Percentiles rank a stretch among this genome's conserved stretches.
These are phyloP conservation scores for Malurus melanocephalus DNA, from an alignment of 2,113 vertebrate genomes.

Conservation along the genomic window DNA sequence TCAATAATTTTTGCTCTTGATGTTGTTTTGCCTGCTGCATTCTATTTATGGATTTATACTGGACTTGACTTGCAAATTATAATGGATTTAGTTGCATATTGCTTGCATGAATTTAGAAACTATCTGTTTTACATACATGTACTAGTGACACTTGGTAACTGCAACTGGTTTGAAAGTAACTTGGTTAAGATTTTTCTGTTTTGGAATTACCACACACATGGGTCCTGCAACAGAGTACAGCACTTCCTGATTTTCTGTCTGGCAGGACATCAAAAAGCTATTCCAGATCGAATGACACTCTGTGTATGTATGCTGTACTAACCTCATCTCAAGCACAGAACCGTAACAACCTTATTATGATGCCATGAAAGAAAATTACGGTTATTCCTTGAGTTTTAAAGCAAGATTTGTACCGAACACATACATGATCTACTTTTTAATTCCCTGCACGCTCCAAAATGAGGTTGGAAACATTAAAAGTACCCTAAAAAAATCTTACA, in stretches of 20 bases:
- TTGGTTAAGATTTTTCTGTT: not conserved
- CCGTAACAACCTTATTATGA: not conserved
- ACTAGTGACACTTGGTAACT: not conserved
- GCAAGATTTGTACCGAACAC: not conserved
- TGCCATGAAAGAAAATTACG: not conserved
- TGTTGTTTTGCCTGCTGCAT: not conserved
- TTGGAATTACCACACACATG: not conserved
- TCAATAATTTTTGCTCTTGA: not conserved
- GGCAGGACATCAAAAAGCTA: not conserved
- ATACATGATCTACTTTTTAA: not conserved
- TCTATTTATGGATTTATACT: not conserved
- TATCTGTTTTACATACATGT: not conserved
- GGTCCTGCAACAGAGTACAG: not conserved
- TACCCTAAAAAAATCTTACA: slow-evolving; percentile 75
- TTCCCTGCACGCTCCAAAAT: not conserved
- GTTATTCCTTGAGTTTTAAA: not conserved
- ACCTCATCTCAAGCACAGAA: not conserved
- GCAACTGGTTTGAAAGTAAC: not conserved
- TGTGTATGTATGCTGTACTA: not conserved
- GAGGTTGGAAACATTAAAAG: not conserved
- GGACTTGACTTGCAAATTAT: not conserved
- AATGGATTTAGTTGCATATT: not conserved
- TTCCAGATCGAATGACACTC: not conserved
- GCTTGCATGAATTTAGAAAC: not conserved
- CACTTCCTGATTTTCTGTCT: not conserved